These are phyloP conservation scores for Picus viridis DNA, from an alignment of 2,797 vertebrate genomes.

Conservation along the genomic window DNA sequence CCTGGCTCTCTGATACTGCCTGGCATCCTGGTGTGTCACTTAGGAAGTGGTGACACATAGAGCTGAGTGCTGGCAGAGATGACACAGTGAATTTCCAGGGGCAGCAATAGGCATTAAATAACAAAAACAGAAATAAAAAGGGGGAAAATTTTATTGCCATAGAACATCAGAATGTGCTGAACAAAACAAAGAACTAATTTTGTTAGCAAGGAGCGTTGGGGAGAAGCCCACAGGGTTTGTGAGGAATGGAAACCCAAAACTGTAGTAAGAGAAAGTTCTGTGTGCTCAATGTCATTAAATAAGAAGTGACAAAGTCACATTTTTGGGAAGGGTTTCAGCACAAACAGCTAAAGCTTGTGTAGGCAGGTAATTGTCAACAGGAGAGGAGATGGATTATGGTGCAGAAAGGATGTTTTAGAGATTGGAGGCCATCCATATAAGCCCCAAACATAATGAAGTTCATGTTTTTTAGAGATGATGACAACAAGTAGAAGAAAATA, in stretches of 20 bases:
- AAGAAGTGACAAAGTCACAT: not conserved
- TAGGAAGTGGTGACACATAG: not conserved
- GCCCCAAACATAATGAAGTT: not conserved
- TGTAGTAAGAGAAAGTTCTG: not conserved
- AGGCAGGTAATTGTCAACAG: not conserved
- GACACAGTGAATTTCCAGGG: constrained; percentile 28
- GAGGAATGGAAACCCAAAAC: not conserved
- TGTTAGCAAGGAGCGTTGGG: not conserved
- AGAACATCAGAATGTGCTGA: not conserved
- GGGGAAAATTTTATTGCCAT: not conserved
- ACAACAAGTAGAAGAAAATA: not conserved
- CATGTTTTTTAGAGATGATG: not conserved
- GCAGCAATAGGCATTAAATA: not conserved
- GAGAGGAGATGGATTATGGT: not conserved
- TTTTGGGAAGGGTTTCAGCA: not conserved
- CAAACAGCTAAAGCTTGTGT: not conserved
- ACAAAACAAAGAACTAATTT: not conserved
- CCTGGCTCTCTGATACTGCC: not conserved
- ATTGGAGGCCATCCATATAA: not conserved
- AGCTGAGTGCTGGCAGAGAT: not conserved
- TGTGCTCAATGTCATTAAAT: not conserved
- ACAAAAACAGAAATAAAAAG: not conserved
- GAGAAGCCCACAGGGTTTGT: fast-evolving
- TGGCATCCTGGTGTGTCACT: not conserved
- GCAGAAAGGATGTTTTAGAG: not conserved